phyloP scores from a whole-genome alignment of 2,797 vertebrate species.

The Anguilla anguilla region DNA sequence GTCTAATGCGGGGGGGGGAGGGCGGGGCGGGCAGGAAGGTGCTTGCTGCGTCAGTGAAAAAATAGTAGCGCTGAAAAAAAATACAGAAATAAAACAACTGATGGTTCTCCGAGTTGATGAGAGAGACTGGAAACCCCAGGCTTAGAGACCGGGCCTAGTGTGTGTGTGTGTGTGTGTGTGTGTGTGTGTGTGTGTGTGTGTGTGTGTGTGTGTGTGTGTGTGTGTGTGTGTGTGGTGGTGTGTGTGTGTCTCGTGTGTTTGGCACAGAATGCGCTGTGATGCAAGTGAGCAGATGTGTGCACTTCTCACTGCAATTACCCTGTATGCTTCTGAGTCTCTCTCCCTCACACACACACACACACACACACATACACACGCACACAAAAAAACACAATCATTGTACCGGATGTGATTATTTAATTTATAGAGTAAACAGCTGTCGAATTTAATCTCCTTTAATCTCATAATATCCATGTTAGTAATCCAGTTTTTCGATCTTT shows the following conservation, averaged over 20 bases:
- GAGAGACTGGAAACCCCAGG: neutral
- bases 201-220: too few species aligned
- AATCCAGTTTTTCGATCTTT: slow-evolving; percentile 20
- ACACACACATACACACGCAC: neutral
- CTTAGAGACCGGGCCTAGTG: neutral
- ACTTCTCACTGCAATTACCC: slow-evolving; percentile 52
- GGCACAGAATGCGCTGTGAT: slow-evolving; percentile 51
- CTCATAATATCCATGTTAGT: slow-evolving; percentile 10
- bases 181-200: too few species aligned
- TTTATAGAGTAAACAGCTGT: slow-evolving; percentile 23
- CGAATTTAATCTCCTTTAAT: slow-evolving; percentile 20
- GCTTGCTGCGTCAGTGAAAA: slow-evolving; percentile 5
- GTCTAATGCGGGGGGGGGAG: slow-evolving; percentile 26
- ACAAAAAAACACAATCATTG: slow-evolving; percentile 5
- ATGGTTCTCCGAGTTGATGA: slow-evolving; percentile 57
- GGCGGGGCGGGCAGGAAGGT: slow-evolving; percentile 34
- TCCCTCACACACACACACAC: neutral
- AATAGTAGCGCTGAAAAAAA: too few species aligned
- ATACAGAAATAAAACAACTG: neutral
- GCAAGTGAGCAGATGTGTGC: slow-evolving; percentile 59
- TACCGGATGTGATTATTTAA: slow-evolving; percentile 2
- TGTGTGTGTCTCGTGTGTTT: neutral
- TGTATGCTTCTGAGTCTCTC: slow-evolving; percentile 43
- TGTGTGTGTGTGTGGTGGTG: too few species aligned
- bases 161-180: too few species aligned